Evolutionary conservation across 2,888 invertebrate species (phyloP).

Genomic region (Cataglyphis albicans): DNA sequence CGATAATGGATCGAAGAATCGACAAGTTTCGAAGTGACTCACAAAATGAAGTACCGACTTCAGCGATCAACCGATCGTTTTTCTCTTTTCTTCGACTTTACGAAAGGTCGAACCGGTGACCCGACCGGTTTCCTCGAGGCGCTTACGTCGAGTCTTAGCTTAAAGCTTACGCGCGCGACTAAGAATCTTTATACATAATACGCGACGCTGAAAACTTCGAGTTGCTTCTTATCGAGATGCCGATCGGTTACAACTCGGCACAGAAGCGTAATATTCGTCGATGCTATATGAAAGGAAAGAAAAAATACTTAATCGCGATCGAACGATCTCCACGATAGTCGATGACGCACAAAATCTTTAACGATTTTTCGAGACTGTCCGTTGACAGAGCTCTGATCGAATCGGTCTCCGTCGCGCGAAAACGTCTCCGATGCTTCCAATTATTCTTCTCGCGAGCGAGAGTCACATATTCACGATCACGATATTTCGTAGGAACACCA

Average conservation of each 20-base stretch:
- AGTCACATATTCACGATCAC: conserved; percentile 48
- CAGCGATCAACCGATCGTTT: background rate
- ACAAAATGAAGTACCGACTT: conserved; percentile 62
- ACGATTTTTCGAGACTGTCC: background rate
- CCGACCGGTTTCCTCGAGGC: conserved; percentile 64
- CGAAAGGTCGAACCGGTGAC: conserved; percentile 65
- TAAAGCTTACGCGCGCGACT: conserved; percentile 29
- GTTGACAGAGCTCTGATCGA: background rate
- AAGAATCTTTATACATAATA: background rate
- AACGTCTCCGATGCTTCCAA: conserved; percentile 31
- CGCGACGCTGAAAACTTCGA: background rate
- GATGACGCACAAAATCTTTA: conserved; percentile 30
- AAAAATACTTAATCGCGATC: background rate
- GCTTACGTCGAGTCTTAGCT: conserved; percentile 40
- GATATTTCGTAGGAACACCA: conserved; percentile 22
- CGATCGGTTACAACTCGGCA: background rate
- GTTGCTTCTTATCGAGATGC: background rate
- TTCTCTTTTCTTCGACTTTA: conserved; percentile 53
- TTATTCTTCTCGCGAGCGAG: conserved; percentile 16
- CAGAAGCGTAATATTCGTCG: background rate
- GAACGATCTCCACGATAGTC: background rate
- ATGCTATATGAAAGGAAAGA: background rate
- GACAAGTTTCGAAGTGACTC: conserved; percentile 35
- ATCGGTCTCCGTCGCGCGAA: conserved; percentile 15
- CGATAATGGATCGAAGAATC: background rate